These are phyloP conservation scores for Colletes latitarsis DNA, from an alignment of 1,140 invertebrate genomes.

Conservation along the genomic window DNA sequence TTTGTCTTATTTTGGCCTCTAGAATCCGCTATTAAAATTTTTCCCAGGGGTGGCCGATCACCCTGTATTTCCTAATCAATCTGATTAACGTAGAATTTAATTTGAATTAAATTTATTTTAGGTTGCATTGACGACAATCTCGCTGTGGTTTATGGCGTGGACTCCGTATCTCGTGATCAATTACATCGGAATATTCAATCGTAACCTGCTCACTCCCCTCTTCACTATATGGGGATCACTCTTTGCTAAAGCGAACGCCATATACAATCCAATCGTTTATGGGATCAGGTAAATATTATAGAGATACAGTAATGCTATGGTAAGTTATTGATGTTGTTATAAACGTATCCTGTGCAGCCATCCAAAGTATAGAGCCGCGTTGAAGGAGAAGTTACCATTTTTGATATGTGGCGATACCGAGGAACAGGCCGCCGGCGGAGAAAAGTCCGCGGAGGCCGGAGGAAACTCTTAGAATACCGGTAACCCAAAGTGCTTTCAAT, in stretches of 20 bases:
- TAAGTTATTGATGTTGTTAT: slow-evolving; percentile 19
- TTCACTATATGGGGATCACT: slow-evolving; percentile 90
- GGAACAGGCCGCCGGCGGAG: slow-evolving; percentile 44
- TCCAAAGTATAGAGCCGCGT: slow-evolving; percentile 88
- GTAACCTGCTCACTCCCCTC: slow-evolving; percentile 85
- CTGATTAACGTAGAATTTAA: not conserved
- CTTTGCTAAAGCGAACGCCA: slow-evolving; percentile 89
- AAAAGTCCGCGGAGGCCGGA: slow-evolving; percentile 52
- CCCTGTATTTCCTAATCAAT: too few relatives aligned
- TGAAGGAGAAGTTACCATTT: slow-evolving; percentile 87
- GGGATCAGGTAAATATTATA: slow-evolving; percentile 84
- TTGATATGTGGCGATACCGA: slow-evolving; percentile 81
- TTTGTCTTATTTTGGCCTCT: too few relatives aligned
- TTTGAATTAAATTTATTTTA: slow-evolving; percentile 56
- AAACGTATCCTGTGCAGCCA: slow-evolving; percentile 81
- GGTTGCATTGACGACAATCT: slow-evolving; percentile 90
- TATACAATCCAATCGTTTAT: slow-evolving; percentile 92
- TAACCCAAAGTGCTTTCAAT: not conserved
- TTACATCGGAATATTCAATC: slow-evolving; percentile 87
- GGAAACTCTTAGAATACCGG: not conserved
- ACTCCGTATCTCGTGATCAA: slow-evolving; percentile 92
- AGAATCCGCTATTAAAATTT: too few relatives aligned
- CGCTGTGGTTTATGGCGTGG: slow-evolving; percentile 92
- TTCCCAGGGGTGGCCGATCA: too few relatives aligned
- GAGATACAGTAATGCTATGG: not conserved